A percentile compares a stretch with the other conserved stretches of the same genome.
Evolutionary conservation across 2,888 invertebrate species (phyloP).

Genomic region (Mallateleia sp.): DNA sequence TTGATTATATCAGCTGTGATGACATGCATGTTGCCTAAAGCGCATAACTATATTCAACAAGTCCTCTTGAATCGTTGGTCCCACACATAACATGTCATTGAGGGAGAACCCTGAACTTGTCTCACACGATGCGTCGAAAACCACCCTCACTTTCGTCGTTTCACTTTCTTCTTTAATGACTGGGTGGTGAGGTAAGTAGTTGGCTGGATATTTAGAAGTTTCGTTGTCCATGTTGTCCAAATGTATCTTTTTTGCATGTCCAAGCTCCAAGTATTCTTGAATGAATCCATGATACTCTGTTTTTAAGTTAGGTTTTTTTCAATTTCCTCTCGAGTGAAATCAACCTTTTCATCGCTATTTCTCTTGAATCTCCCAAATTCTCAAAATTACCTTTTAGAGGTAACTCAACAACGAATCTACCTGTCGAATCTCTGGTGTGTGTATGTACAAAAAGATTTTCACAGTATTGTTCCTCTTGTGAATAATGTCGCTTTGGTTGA

Average conservation of each 20-base stretch:
- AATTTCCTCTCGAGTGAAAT: background rate
- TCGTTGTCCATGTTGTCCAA: too few relatives aligned
- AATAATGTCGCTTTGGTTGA: background rate
- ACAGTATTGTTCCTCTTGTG: constrained; percentile 44
- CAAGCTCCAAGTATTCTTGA: too few relatives aligned
- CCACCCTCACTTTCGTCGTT: constrained; percentile 5
- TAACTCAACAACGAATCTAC: constrained; percentile 65
- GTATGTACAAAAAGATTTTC: constrained; percentile 55
- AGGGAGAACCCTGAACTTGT: background rate
- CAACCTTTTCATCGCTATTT: background rate
- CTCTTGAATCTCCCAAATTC: background rate
- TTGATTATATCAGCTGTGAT: background rate
- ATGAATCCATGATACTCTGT: too few relatives aligned
- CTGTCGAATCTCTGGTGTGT: constrained; percentile 17
- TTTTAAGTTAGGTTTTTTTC: background rate
- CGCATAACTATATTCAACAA: background rate
- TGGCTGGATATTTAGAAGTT: background rate
- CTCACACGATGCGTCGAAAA: constrained; percentile 8
- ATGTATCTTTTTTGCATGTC: too few relatives aligned
- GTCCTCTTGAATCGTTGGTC: constrained; percentile 11
- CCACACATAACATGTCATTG: background rate
- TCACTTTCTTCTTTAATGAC: background rate
- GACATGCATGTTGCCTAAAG: background rate
- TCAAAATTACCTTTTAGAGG: constrained; percentile 28
- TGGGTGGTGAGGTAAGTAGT: background rate